Evolutionary conservation across 2,888 invertebrate genomes (phyloP), one percentile per base, ranked within the genome.

Genomic region (Catocala nupta): DNA sequence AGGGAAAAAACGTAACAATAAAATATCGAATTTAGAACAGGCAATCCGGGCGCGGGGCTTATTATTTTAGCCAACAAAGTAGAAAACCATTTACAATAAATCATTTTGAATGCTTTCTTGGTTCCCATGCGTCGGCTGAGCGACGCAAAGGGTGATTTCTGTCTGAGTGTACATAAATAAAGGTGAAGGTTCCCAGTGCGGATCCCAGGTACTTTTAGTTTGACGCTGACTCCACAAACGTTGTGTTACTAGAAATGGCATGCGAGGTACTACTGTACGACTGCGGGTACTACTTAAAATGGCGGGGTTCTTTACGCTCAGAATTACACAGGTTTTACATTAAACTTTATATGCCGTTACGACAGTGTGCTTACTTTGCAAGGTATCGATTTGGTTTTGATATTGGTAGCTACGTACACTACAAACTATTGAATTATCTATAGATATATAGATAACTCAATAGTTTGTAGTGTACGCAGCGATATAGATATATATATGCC

Each of bases 1-100:
- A 88, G 83, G 81, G 80, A 83, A 88, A 88, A 87, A 86, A 84
- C 45, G 80, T 78, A 88, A 90, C 85, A 90, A 91, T 90, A 91
- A 92, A 92, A 90, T 87, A 82, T 90, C 81, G 86, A 91, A 91
- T 92, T 91, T 93, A 92, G 93, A 93, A 90, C 90, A 85, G 87
- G 87, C 87, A 84, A 88, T 90, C 88, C 81, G 86, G 83, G 81
- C 87, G 84, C 84, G 81, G 84, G 81, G 84, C 89, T 91, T 93
- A 93, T 94, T 94, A 94, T 93, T 94, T 94, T 93, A 93, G 92
- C 93, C 93, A 92, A 94, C 94, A 94, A 94, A 92, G 94, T 94
- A 93, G 93, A 93, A 92, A 94, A 92, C 93, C 93, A 93, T 94
- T 94, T 93, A 93, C 94, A 93, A 93, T 94, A 94, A 94, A 94